phyloP scores from a whole-genome alignment of 1,140 invertebrate species.

The Acromyrmex heyeri region DNA sequence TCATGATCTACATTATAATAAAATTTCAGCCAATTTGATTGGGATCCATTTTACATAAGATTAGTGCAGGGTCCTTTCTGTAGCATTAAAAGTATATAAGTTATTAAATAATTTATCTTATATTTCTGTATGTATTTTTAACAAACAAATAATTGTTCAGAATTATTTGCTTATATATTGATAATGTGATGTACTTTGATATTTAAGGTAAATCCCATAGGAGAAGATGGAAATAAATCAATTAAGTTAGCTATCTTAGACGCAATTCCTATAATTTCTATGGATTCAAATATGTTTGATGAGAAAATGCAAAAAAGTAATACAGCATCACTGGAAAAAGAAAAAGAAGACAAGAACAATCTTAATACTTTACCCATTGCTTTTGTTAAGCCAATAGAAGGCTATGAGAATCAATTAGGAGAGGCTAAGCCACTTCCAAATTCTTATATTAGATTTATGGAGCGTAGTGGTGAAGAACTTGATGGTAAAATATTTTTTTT shows the following conservation, averaged over 20 bases:
- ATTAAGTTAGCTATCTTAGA: constrained; percentile 83
- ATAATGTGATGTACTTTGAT: constrained; percentile 18
- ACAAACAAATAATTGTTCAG: not conserved
- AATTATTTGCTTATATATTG: not conserved
- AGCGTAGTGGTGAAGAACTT: constrained; percentile 97
- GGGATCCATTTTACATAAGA: too few relatives aligned
- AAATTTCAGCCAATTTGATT: too few relatives aligned
- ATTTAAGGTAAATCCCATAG: constrained; percentile 81
- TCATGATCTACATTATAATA: too few relatives aligned
- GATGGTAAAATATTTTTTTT: constrained; percentile 90
- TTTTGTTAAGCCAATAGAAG: constrained; percentile 92
- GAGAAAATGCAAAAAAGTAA: constrained; percentile 79
- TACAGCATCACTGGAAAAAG: constrained; percentile 74
- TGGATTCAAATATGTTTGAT: constrained; percentile 78
- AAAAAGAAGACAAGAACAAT: constrained; percentile 84
- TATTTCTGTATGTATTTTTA: not conserved
- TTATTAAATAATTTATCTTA: not conserved
- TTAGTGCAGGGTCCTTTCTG: too few relatives aligned
- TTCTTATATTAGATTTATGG: constrained; percentile 96
- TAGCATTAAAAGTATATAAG: not conserved
- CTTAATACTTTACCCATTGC: constrained; percentile 91
- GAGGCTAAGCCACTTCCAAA: constrained; percentile 93
- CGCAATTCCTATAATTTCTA: constrained; percentile 80
- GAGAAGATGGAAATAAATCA: constrained; percentile 81
- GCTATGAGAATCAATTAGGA: constrained; percentile 90